Evolutionary conservation across 1,140 invertebrate species (phyloP), one percentile per base, ranked within the genome.

Genomic region (Calosoma granatense): DNA sequence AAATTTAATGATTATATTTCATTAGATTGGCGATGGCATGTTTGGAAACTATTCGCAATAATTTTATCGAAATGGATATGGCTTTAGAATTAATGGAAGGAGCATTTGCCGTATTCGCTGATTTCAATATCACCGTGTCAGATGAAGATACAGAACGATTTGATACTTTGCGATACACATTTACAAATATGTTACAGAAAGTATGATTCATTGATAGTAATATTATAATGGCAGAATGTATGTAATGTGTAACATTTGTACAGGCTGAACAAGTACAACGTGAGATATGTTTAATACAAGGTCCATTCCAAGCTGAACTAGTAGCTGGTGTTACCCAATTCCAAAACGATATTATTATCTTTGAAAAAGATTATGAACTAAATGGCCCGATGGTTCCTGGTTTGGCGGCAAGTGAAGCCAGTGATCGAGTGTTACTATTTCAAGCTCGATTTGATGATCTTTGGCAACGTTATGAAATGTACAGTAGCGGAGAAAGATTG

Each of bases 331-430:
- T 92, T 22, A 71, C 76, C 1, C 72, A 78, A 23, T 89, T 94
- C 65, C 75, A 78, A 53, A 68, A 73, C 19, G 86, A 91, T 59
- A 80, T 87, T 1, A 70, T 80, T 22, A 75, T 83, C 57, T 93
- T 91, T 69, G 78, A 85, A 60, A 70, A 71, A 1, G 88, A 92
- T 64, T 91, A 86, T 72, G 83, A 87, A 59, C 65, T 72, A 0
- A 83, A 79, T 68, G 90, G 90, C 9, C 91, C 91, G 0, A 89
- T 92, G 88, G 80, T 88, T 2, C 79, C 84, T 41, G 90, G 89
- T 12, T 78, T 93, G 19, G 71, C 83, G 6, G 88, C 90, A 4
- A 80, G 84, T 69, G 90, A 92, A 72, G 90, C 90, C 3, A 90
- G 88, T 62, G 88, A 92, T 68, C 78, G 82, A 53, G 70, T 71